These are phyloP conservation scores for Menidia menidia DNA, from an alignment of 2,797 vertebrate species.

Conservation along the genomic window DNA sequence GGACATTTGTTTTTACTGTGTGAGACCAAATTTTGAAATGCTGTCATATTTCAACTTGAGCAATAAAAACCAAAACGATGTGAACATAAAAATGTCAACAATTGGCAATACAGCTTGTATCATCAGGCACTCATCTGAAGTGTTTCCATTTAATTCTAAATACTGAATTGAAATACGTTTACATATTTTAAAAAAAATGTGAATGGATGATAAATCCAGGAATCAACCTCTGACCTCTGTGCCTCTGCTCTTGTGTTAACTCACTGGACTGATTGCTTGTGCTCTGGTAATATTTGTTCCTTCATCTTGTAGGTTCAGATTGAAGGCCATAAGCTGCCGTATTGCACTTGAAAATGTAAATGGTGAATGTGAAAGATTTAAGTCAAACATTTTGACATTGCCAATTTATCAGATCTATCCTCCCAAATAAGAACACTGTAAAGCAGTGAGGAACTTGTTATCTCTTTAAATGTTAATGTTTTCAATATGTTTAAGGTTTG, in stretches of 20 bases:
- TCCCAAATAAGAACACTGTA: too few species aligned
- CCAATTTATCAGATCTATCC: too few species aligned
- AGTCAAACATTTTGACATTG: too few species aligned
- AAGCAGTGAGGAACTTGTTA: too few species aligned
- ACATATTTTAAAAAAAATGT: too few species aligned
- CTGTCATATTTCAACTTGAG: neutral
- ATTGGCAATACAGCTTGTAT: neutral
- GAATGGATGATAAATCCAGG: too few species aligned
- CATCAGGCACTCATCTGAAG: neutral
- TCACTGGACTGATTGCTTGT: neutral
- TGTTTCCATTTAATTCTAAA: neutral
- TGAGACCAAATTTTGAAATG: neutral
- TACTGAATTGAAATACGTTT: too few species aligned
- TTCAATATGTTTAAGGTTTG: too few species aligned
- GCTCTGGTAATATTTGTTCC: neutral
- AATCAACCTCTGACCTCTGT: too few species aligned
- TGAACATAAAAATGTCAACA: neutral
- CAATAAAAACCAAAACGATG: neutral
- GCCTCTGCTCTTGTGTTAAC: neutral
- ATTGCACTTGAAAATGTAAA: neutral
- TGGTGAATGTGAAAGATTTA: neutral
- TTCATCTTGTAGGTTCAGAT: neutral
- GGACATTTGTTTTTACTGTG: neutral
- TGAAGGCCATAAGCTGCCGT: neutral
- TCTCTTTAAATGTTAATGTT: too few species aligned